Evolutionary conservation across 2,797 vertebrate species (phyloP).

Genomic region (Aeoliscus strigatus): DNA sequence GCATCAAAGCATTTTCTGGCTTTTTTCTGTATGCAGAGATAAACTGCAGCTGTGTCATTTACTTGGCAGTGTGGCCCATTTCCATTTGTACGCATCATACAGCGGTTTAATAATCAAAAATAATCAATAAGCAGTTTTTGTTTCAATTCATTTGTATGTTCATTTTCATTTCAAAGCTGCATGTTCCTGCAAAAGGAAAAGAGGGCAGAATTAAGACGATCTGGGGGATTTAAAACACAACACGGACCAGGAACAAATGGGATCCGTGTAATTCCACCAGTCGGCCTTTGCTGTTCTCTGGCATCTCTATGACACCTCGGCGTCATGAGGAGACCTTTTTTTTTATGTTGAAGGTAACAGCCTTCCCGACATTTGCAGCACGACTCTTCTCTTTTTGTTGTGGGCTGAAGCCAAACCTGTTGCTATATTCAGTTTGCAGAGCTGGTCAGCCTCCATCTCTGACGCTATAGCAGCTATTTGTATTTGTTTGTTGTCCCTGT

Average conservation of each 20-base stretch:
- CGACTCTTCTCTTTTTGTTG: conserved; percentile 19
- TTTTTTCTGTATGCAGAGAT: too few relatives aligned
- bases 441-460: conserved; percentile 50
- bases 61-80: too few relatives aligned
- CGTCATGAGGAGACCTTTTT: conserved; percentile 19
- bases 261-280: conserved; percentile 12
- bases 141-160: too few relatives aligned
- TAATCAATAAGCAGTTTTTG: too few relatives aligned
- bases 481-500: conserved; percentile 66
- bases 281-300: conserved; percentile 33
- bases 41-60: too few relatives aligned
- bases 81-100: too few relatives aligned
- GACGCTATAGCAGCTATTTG: conserved; percentile 58
- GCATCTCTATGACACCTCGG: conserved; percentile 25
- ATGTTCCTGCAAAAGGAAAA: too few relatives aligned
- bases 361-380: conserved; percentile 24
- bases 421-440: conserved; percentile 56
- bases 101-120: too few relatives aligned
- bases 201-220: too few relatives aligned
- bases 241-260: conserved; percentile 2
- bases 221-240: conserved; percentile 32
- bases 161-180: too few relatives aligned
- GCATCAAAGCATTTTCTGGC: too few relatives aligned
- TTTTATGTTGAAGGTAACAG: conserved; percentile 28
- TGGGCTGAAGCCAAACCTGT: conserved; percentile 46